phyloP scores from a whole-genome alignment of 2,113 vertebrate genomes.

The Furnarius figulus region DNA sequence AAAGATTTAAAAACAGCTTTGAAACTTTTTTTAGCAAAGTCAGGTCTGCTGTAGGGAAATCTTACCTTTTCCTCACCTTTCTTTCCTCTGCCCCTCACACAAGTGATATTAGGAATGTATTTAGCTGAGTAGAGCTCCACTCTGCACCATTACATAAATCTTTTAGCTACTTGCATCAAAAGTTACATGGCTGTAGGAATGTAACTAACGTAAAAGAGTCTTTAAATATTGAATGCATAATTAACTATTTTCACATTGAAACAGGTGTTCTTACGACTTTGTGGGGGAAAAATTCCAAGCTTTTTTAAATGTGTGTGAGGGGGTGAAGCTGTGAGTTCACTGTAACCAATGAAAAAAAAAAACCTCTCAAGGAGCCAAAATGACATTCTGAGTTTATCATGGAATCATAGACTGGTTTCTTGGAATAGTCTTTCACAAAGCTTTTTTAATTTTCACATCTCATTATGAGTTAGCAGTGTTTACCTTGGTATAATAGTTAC shows the following conservation, averaged over 20 bases:
- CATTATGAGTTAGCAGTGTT: background rate
- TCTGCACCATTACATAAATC: background rate
- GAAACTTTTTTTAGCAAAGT: background rate
- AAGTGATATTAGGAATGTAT: background rate
- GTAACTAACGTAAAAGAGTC: background rate
- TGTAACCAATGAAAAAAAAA: background rate
- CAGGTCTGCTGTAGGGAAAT: background rate
- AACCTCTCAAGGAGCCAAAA: background rate
- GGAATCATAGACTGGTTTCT: background rate
- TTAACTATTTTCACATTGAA: background rate
- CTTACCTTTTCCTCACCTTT: background rate
- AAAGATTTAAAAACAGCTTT: slow-evolving; percentile 3
- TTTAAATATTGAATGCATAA: background rate
- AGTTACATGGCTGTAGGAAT: background rate
- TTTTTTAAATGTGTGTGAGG: background rate
- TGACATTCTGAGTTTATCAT: background rate
- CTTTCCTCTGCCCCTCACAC: background rate
- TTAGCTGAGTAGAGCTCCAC: background rate
- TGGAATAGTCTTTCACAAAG: background rate
- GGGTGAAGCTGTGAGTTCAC: background rate
- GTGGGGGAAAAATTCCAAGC: background rate
- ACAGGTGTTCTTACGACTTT: background rate
- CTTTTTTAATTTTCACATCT: background rate
- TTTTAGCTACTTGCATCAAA: background rate
- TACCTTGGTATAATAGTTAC: background rate